A percentile compares a stretch with the other conserved stretches of the same genome.
Evolutionary conservation across 2,797 vertebrate species (phyloP).

Genomic region (Eulemur coronatus): DNA sequence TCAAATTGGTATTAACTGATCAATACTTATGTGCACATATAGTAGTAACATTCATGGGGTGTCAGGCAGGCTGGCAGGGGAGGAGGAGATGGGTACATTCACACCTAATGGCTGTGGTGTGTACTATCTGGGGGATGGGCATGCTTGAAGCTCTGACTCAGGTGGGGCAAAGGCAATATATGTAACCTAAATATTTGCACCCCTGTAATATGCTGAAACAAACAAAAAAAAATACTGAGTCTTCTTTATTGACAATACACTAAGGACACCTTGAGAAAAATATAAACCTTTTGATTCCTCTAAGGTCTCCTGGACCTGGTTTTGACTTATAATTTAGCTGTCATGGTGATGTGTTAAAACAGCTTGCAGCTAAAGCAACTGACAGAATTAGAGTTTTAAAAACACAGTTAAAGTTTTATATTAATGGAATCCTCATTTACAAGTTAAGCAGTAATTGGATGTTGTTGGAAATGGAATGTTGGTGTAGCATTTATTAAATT

Average conservation of each 20-base stretch:
- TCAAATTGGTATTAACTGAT: too few species aligned
- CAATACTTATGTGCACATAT: too few species aligned
- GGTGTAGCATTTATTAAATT: conserved; percentile 39
- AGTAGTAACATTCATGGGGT: too few species aligned
- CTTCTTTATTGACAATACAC: background rate
- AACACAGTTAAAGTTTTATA: background rate
- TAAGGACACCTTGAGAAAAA: background rate
- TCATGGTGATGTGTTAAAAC: background rate
- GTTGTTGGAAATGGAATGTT: background rate
- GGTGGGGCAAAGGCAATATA: too few species aligned
- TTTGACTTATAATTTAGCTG: background rate
- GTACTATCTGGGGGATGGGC: too few species aligned
- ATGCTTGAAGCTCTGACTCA: too few species aligned
- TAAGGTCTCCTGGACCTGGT: background rate
- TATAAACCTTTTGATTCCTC: background rate
- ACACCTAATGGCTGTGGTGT: too few species aligned
- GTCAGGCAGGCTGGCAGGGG: too few species aligned
- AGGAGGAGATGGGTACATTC: too few species aligned
- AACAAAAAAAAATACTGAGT: background rate
- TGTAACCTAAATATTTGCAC: too few species aligned
- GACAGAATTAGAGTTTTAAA: background rate
- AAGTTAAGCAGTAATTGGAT: conserved; percentile 4
- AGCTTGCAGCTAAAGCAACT: background rate
- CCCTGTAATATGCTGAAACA: too few species aligned
- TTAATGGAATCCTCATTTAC: background rate